Evolutionary conservation across 1,140 invertebrate genomes (phyloP), one percentile per base, ranked within the genome.

Genomic region (Drosophila erecta): DNA sequence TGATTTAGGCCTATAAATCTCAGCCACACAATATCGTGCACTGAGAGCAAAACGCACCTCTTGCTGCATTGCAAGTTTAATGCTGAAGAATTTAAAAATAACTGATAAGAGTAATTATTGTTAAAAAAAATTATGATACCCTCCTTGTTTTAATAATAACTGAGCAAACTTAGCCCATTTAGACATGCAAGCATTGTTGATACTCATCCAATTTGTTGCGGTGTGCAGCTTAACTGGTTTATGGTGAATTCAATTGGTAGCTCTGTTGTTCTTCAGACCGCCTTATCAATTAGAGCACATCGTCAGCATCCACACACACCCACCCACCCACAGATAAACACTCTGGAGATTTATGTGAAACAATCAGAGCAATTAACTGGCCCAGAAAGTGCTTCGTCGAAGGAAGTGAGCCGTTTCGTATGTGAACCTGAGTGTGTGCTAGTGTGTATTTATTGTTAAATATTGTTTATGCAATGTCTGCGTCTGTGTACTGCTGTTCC

Each of bases 341-440:
- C 56, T 46, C 30, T 58, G 46, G 44, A 81, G 83, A 86, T 86
- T 86, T 89, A 89, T 89, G 79, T 76, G 51, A 46, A 59, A 61
- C 83, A 87, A 87, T 86, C 83, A 76, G 77, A 80, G 72, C 83
- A 86, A 86, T 86, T 86, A 87, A 73, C 65, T 64, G 64, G 58
- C 22, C 57, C 61, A 62, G 57, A 67, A 83, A 67, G 50, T 38
- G 46, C 12, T n/a, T 44, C 58, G 41, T 47, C 37, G 51, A 15
- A 53, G 57, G 49, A 59, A 56, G 69, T 69, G 38, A 54, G 64
- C 35, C 30, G 38, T 15, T 55, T 41, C 22, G 38, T 49, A 5
- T 44, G 43, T 40, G 20, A 66, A 40, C 41, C 35, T 47, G 24
- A 27, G 33, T 51, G 15, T 71, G 37, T 60, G 41, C 73, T 27